Percentiles rank a stretch among this genome's conserved stretches.
These are phyloP conservation scores for Rhabdornis inornatus DNA, from an alignment of 2,113 vertebrate genomes.

Conservation along the genomic window DNA sequence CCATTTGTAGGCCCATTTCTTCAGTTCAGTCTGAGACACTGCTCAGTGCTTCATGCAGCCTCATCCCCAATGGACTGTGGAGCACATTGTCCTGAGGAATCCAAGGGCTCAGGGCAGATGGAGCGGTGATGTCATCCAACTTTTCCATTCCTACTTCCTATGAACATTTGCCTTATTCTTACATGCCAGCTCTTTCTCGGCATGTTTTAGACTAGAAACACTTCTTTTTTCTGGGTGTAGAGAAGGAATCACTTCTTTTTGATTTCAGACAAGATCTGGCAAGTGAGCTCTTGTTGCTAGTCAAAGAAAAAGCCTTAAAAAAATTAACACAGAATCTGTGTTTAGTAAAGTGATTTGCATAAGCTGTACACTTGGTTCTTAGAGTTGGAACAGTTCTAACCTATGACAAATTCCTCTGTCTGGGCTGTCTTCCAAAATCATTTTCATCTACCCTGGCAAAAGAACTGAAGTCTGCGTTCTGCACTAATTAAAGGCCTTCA, in stretches of 20 bases:
- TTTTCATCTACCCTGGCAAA: slow-evolving; percentile 86
- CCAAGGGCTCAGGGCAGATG: slow-evolving; percentile 33
- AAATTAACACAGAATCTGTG: slow-evolving; percentile 75
- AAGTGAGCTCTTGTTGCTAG: slow-evolving; percentile 64
- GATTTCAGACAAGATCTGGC: slow-evolving; percentile 74
- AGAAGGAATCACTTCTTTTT: slow-evolving; percentile 75
- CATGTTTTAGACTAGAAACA: slow-evolving; percentile 66
- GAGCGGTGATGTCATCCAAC: slow-evolving; percentile 37
- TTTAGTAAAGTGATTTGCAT: slow-evolving; percentile 78
- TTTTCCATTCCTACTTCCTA: slow-evolving; percentile 60
- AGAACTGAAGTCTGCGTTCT: slow-evolving; percentile 86
- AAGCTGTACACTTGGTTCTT: slow-evolving; percentile 75
- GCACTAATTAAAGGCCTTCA: slow-evolving; percentile 88
- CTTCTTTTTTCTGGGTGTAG: slow-evolving; percentile 45
- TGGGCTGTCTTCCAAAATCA: slow-evolving; percentile 82
- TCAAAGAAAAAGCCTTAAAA: slow-evolving; percentile 59
- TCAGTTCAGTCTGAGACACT: background rate
- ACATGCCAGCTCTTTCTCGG: slow-evolving; percentile 56
- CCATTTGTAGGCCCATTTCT: background rate
- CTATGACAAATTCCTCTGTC: slow-evolving; percentile 84
- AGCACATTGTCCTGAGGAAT: slow-evolving; percentile 52
- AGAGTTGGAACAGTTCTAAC: slow-evolving; percentile 83
- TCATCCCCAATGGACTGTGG: slow-evolving; percentile 21
- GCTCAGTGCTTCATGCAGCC: background rate
- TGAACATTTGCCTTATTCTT: slow-evolving; percentile 61